Evolutionary conservation across 2,888 invertebrate species (phyloP).

Genomic region (Polia nebulosa): DNA sequence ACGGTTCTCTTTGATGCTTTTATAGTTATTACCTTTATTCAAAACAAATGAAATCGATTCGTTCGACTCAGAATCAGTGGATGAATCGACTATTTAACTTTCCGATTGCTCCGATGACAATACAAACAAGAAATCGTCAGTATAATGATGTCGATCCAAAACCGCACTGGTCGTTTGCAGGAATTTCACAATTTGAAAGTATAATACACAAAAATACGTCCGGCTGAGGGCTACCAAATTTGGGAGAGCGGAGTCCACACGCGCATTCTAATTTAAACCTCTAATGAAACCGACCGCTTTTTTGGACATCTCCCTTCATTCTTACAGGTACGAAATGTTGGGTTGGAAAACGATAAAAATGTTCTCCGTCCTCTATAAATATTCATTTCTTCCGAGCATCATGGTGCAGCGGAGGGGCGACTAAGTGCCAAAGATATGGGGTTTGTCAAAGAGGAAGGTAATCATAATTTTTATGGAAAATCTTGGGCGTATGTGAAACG

Average conservation of each 20-base stretch:
- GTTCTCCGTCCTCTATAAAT: conserved; percentile 82
- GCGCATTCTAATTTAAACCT: conserved; percentile 85
- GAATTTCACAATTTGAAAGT: conserved; percentile 86
- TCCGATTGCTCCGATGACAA: conserved; percentile 53
- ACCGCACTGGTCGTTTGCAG: conserved; percentile 70
- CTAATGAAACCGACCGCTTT: conserved; percentile 85
- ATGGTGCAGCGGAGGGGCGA: conserved; percentile 66
- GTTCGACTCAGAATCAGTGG: conserved; percentile 21
- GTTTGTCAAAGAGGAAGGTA: conserved; percentile 83
- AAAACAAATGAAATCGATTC: conserved; percentile 52
- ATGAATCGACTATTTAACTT: conserved; percentile 50
- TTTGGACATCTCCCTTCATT: conserved; percentile 77
- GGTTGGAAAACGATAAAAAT: conserved; percentile 84
- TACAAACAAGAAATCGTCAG: conserved; percentile 74
- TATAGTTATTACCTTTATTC: conserved; percentile 54
- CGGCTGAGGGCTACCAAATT: conserved; percentile 73
- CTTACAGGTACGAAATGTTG: conserved; percentile 78
- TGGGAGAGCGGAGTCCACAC: conserved; percentile 76
- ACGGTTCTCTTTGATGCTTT: conserved; percentile 30
- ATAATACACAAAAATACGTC: conserved; percentile 83
- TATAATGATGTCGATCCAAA: conserved; percentile 80
- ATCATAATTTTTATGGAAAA: conserved; percentile 86
- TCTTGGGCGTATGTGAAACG: conserved; percentile 65
- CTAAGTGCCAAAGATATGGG: conserved; percentile 83
- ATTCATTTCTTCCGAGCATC: conserved; percentile 80